Base-by-base conservation (phyloP, 1,140 invertebrate genomes). In the Diploscapter pachys region DNA sequence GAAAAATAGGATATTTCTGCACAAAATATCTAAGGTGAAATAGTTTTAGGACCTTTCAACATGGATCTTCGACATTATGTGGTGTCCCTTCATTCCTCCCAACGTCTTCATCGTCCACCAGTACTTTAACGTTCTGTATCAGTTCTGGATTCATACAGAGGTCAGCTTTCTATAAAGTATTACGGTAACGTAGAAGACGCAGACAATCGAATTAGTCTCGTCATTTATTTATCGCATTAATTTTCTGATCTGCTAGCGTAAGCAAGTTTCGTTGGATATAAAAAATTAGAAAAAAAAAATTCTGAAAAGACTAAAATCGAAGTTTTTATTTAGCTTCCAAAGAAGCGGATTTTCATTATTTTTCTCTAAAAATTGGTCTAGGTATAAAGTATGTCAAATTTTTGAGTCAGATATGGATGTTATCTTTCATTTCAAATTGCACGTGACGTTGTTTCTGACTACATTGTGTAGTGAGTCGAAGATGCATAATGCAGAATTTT, bases 1-100 rank as follows among this genome's bases (percentile, higher is more conserved):
- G 52, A 6, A 6, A 52, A 68, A 52, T n/a, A 8, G 6, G 50
- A 52, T 52, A 52, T 55, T 50, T 6, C 48, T 5, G 48, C 31
- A 31, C 31, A 31, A 31, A 31, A 31, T 31, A 31, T 31, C 31
- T 31, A 31, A 31, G 31, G 31, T 31, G 31, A 31, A 31, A 31
- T 31, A 31, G 31, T 64, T 68, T 68, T 53, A 72, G 75, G 84
- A 84, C 55, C 66, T 72, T 2, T 82, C 82, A 9, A 68, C 82
- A 63, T 87, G 88, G 3, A 71, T 88, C 53, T 84, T 86, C 68
- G 82, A 85, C 68, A 69, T 85, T 56, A 61, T 84, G 52, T 82
- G 83, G 72, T 78, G 79, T 31, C 80, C 85, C 49, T 81, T 80
- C 56, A 85, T 84, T 69, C 82, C 82, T 4, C 82, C 82, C 48